Conservation (phyloP, 2,113 vertebrate genomes). For the Setophaga kirtlandii region DNA sequence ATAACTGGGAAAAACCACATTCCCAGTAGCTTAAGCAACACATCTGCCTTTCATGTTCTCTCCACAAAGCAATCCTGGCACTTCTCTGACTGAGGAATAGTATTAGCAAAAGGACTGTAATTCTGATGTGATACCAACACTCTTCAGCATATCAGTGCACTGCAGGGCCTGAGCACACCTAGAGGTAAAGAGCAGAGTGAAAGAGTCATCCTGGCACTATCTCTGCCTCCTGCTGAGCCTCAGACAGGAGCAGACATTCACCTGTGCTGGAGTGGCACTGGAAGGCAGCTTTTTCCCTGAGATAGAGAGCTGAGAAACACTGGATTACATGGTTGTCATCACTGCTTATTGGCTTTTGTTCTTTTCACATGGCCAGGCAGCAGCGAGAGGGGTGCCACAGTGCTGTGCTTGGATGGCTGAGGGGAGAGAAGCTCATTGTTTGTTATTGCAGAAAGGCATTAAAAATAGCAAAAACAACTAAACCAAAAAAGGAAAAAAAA, state of each 20-base stretch:
- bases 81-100: not conserved
- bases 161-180: not conserved
- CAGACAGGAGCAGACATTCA: not conserved
- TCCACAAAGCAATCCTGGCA: not conserved
- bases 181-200: not conserved
- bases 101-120: not conserved
- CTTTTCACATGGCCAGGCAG: not conserved
- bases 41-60: not conserved
- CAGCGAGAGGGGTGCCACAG: not conserved
- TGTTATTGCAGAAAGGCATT: not conserved
- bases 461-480: not conserved
- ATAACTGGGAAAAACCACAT: not conserved
- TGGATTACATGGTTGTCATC: conserved; percentile 58
- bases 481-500: not conserved
- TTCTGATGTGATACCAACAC: not conserved
- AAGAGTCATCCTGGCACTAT: not conserved
- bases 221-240: conserved; percentile 23
- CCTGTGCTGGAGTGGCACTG: not conserved
- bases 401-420: not conserved
- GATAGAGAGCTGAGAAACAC: conserved; percentile 1
- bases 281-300: conserved; percentile 2
- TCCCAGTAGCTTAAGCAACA: not conserved
- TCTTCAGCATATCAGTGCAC: not conserved
- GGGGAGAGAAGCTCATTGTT: not conserved
- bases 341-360: conserved; percentile 49